Evolutionary conservation across 2,888 invertebrate genomes (phyloP).

Genomic region (Torymus tubicola): DNA sequence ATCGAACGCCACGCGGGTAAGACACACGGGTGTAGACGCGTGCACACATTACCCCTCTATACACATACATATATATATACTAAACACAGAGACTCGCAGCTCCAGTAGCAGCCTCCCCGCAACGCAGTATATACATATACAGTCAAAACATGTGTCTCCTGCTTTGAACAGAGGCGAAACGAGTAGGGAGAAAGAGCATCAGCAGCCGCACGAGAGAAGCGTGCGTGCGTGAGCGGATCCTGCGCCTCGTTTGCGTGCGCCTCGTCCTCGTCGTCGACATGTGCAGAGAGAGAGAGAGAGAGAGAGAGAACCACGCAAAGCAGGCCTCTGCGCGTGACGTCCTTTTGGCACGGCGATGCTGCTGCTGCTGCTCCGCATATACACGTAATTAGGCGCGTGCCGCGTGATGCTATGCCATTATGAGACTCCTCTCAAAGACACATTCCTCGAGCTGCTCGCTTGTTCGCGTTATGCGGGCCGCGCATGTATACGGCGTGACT

Average conservation of each 20-base stretch:
- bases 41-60: no score
- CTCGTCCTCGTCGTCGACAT: background rate
- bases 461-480: conserved; percentile 21
- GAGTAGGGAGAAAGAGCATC: no score
- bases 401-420: conserved; percentile 56
- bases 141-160: background rate
- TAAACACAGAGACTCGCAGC: no score
- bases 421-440: conserved; percentile 56
- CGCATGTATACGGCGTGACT: no score
- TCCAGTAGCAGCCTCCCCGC: no score
- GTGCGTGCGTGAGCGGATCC: no score
- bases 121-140: background rate
- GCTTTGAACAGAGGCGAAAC: background rate
- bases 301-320: background rate
- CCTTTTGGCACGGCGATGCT: background rate
- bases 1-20: no score
- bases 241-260: no score
- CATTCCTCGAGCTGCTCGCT: conserved; percentile 43
- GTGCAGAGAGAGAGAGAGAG: background rate
- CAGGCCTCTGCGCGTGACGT: background rate
- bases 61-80: no score
- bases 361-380: background rate
- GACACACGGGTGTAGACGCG: no score
- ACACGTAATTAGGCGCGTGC: conserved; percentile 33
- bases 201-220: no score